Evolutionary conservation across 2,113 vertebrate species (phyloP), one percentile per base, ranked within the genome.

Genomic region (Rhagologus leucostigma): DNA sequence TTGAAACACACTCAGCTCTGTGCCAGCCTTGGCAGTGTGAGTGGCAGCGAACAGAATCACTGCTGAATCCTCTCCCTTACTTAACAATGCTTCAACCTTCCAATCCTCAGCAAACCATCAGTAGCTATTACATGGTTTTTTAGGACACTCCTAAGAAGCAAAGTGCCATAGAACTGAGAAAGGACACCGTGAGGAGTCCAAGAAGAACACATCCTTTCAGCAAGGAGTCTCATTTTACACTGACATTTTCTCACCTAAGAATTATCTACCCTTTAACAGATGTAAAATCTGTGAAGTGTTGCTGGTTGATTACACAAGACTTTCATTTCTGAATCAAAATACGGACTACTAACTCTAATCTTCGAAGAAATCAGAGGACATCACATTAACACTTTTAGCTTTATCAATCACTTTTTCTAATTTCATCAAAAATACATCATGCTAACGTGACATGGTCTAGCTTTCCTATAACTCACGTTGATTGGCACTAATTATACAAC

Each of bases 401-500:
- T 93, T 93, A 90, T 70, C 76, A 92, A 84, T 59, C 35, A 59
- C 55, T 88, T 88, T 65, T 83, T 69, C 88, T 92, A 88, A 88
- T 94, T 86, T 94, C 90, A 94, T 94, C 67, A 88, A 94, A 95
- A 96, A 92, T 80, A 86, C 39, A 88, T 67, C 92, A 93, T 23
- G 77, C 71, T 90, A 81, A 75, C 80, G 92, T 87, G 89, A 86
- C 69, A 84, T 68, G 80, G 80, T 81, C 76, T 84, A 33, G 23
- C 78, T 93, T 95, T 90, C 60, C 71, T 93, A 80, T 90, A 95
- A 95, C 76, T 95, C 76, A 87, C 74, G 83, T 95, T 95, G 96
- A 97, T 97, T 97, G 86, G 86, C 95, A 93, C 86, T 97, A 95
- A 97, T 97, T 96, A 97, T 67, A 89, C 52, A 93, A 92, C 89